Evolutionary conservation across 2,113 vertebrate species (phyloP).

Genomic region (Pitta sordida): DNA sequence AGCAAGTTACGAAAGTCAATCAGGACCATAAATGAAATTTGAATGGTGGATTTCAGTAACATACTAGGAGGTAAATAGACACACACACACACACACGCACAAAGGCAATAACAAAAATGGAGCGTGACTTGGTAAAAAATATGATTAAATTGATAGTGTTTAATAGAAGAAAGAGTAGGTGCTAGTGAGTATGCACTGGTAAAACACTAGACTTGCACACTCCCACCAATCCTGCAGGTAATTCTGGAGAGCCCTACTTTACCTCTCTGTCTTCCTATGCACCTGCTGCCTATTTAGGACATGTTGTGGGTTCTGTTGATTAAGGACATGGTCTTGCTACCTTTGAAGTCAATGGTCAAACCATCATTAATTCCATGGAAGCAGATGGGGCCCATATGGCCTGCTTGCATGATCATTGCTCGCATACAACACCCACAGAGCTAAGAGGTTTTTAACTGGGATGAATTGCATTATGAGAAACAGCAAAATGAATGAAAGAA

Average conservation of each 20-base stretch:
- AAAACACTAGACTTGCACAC: neutral
- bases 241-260: neutral
- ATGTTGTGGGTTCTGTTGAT: neutral
- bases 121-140: neutral
- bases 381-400: constrained; percentile 52
- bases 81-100: neutral
- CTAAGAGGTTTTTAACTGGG: constrained; percentile 31
- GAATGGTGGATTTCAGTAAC: neutral
- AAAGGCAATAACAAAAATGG: neutral
- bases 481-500: neutral
- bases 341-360: constrained; percentile 48
- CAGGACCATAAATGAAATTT: neutral
- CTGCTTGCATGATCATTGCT: constrained; percentile 31
- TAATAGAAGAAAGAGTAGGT: neutral
- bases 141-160: neutral
- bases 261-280: neutral
- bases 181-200: neutral
- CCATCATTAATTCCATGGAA: neutral
- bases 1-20: neutral
- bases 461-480: constrained; percentile 6
- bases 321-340: neutral
- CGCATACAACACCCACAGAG: constrained; percentile 32
- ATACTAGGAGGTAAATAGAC: neutral
- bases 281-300: neutral
- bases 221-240: neutral